Evolutionary conservation across 1,140 invertebrate genomes (phyloP).

Genomic region (Mamestra configurata): DNA sequence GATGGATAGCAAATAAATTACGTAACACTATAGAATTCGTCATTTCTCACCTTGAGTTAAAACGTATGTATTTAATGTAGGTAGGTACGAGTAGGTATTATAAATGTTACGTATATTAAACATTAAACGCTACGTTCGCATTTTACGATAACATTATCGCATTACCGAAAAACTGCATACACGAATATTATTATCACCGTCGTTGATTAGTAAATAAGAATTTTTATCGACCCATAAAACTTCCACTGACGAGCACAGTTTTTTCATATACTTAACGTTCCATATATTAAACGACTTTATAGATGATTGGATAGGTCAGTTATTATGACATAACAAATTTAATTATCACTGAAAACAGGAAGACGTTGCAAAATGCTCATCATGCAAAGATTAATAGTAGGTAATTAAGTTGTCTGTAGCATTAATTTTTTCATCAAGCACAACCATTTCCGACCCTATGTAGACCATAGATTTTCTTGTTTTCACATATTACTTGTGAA

Average conservation of each 20-base stretch:
- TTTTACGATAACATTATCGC: constrained; percentile 5
- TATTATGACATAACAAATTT: too few species aligned
- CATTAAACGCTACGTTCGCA: neutral
- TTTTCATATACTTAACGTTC: too few species aligned
- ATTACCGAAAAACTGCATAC: neutral
- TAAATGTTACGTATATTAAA: constrained; percentile 14
- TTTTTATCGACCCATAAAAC: constrained; percentile 12
- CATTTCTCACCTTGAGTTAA: constrained; percentile 17
- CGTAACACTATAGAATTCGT: neutral
- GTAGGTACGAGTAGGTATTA: too few species aligned
- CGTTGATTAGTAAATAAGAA: neutral
- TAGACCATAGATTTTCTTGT: too few species aligned
- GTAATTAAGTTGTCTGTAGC: too few species aligned
- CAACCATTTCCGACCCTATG: too few species aligned
- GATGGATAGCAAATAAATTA: constrained; percentile 7
- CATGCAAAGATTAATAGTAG: neutral
- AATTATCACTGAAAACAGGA: neutral
- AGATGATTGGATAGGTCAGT: too few species aligned
- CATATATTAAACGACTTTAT: neutral
- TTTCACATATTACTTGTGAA: too few species aligned
- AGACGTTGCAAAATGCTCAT: too few species aligned
- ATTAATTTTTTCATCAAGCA: too few species aligned
- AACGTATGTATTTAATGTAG: neutral
- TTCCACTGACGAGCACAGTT: neutral
- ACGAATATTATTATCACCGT: neutral